Conservation (phyloP, 2,113 vertebrate species). For the Sinocyclocheilus maitianheensis region DNA sequence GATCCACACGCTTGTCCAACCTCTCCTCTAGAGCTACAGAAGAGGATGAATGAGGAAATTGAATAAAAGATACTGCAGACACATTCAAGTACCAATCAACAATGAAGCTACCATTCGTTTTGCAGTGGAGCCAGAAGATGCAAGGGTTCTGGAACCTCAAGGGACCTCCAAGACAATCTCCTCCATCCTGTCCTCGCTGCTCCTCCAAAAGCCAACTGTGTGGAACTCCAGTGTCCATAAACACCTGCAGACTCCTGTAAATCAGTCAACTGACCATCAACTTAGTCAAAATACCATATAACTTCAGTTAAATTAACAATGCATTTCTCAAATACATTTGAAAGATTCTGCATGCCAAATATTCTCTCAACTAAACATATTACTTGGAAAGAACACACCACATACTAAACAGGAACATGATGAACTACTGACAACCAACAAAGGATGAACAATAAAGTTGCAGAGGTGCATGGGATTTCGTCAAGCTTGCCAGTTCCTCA, state of each 20-base stretch:
- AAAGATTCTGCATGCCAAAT: neutral
- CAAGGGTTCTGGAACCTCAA: conserved; percentile 86
- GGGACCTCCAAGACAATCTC: conserved; percentile 86
- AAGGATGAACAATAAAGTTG: neutral
- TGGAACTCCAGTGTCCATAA: conserved; percentile 84
- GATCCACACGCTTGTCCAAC: conserved; percentile 86
- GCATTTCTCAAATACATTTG: neutral
- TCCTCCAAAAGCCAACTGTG: conserved; percentile 86
- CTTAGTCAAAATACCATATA: neutral
- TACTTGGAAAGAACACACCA: neutral
- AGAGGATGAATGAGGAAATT: neutral
- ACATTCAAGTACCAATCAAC: neutral
- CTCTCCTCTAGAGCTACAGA: conserved; percentile 82
- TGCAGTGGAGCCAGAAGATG: conserved; percentile 90
- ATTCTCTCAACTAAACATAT: neutral
- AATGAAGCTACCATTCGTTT: conserved; percentile 79
- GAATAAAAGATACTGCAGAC: neutral
- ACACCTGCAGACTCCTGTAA: conserved; percentile 91
- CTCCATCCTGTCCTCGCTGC: conserved; percentile 87
- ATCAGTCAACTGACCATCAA: neutral
- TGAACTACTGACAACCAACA: neutral
- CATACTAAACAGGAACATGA: neutral
- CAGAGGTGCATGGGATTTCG: neutral
- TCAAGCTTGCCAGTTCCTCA: neutral
- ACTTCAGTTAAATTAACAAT: neutral